Percentiles rank a stretch among this genome's conserved stretches.
Conservation (phyloP, 2,888 invertebrate species). For the Apamea epomidion region DNA sequence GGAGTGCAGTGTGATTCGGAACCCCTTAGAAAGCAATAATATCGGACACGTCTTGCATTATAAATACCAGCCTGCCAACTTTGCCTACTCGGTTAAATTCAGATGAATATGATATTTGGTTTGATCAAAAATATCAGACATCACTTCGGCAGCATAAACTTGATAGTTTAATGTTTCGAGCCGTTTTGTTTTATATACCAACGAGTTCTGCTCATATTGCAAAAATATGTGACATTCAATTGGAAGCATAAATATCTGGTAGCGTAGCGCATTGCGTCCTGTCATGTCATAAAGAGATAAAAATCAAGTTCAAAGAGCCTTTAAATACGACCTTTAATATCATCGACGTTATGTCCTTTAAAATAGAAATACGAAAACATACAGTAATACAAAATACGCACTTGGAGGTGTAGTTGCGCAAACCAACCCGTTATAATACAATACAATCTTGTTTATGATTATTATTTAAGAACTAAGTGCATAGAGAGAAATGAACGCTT, state of each 20-base stretch:
- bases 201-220: not conserved
- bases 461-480: not conserved
- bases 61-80: too few species aligned
- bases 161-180: not conserved
- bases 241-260: not conserved
- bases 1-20: slow-evolving; percentile 84
- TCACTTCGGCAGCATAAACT: not conserved
- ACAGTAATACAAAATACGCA: not conserved
- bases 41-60: not conserved
- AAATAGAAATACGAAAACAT: not conserved
- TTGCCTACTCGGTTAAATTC: not conserved
- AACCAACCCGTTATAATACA: not conserved
- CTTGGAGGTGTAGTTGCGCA: not conserved
- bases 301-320: not conserved
- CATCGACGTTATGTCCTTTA: not conserved
- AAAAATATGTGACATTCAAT: not conserved
- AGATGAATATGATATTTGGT: not conserved
- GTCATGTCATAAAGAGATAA: not conserved
- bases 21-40: slow-evolving; percentile 15
- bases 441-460: not conserved
- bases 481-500: not conserved
- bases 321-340: not conserved
- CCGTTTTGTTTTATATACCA: not conserved
- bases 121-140: not conserved
- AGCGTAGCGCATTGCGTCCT: not conserved